phyloP scores from a whole-genome alignment of 1,140 invertebrate species.

The Tetragonula clypearis region DNA sequence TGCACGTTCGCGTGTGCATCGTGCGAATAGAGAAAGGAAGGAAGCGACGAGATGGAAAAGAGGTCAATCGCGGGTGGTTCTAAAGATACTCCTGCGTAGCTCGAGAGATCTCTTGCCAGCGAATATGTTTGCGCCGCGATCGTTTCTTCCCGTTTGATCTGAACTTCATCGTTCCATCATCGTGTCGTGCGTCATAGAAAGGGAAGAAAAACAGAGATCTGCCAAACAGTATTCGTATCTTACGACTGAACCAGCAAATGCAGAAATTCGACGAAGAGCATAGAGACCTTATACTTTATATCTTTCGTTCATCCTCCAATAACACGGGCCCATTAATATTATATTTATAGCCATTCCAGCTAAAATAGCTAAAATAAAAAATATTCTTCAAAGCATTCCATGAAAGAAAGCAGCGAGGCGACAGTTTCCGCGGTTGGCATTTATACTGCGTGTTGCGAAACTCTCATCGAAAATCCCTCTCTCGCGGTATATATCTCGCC shows the following conservation, averaged over 20 bases:
- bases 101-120: not conserved
- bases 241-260: not conserved
- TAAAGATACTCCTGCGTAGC: constrained; percentile 48
- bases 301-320: too few relatives aligned
- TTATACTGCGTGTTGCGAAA: not conserved
- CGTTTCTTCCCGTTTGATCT: not conserved
- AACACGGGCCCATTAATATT: too few relatives aligned
- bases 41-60: constrained; percentile 22
- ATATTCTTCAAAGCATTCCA: not conserved
- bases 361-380: too few relatives aligned
- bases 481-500: not conserved
- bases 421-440: not conserved
- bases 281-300: too few relatives aligned
- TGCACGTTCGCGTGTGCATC: not conserved
- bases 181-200: not conserved
- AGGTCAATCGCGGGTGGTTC: constrained; percentile 49
- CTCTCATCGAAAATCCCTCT: not conserved
- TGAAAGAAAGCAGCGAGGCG: not conserved
- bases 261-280: not conserved
- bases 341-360: too few relatives aligned
- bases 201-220: not conserved
- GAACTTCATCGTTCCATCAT: not conserved
- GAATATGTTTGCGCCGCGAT: not conserved
- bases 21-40: not conserved
- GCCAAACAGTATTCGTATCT: not conserved